Conservation (phyloP, 2,113 vertebrate species). For the Drymodes brunneopygia region DNA sequence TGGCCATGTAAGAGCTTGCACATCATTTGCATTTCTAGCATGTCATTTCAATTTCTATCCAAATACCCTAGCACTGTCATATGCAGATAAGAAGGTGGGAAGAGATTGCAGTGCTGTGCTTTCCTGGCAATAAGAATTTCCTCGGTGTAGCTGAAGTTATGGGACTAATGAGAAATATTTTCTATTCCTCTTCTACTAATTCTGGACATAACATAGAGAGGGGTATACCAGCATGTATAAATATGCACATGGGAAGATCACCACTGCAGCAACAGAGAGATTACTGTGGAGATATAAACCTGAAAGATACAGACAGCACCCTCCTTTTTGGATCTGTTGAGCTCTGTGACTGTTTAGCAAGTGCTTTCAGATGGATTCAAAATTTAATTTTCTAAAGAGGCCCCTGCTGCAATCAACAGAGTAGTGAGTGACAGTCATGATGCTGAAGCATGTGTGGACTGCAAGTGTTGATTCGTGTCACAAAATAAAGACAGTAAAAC, state of each 20-base stretch:
- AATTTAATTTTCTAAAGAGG: neutral
- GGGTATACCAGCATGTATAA: neutral
- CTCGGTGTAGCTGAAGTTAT: neutral
- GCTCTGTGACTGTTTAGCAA: neutral
- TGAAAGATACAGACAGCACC: neutral
- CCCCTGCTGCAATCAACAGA: neutral
- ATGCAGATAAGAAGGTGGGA: neutral
- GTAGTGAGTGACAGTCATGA: neutral
- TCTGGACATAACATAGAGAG: neutral
- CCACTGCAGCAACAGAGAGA: neutral
- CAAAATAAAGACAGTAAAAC: neutral
- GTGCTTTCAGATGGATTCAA: neutral
- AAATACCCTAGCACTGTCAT: neutral
- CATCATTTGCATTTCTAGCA: slow-evolving; percentile 2
- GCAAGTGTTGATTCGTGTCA: neutral
- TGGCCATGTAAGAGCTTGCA: neutral
- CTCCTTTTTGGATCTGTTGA: neutral
- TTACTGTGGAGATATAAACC: neutral
- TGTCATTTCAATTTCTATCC: neutral
- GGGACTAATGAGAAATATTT: neutral
- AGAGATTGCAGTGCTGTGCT: neutral
- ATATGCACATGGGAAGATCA: neutral
- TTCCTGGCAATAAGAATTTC: neutral
- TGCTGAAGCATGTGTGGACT: neutral
- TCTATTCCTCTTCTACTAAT: neutral